Percentiles rank a stretch among this genome's conserved stretches.
Conservation (phyloP, 2,888 invertebrate genomes). For the Fragum fragum region DNA sequence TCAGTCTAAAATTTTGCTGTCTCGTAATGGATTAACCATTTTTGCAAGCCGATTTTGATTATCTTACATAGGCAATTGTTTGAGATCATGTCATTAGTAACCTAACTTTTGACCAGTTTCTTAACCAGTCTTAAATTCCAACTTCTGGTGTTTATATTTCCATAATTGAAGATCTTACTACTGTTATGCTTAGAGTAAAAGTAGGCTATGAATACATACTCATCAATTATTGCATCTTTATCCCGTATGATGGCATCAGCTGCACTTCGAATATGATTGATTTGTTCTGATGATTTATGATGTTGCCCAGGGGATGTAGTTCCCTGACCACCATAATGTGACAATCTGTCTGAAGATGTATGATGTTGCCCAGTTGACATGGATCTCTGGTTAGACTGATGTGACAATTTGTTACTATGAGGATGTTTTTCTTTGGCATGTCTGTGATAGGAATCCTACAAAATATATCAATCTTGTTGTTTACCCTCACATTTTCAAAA, state of each 20-base stretch:
- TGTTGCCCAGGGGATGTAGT: slow-evolving; percentile 18
- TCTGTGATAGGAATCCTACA: slow-evolving; percentile 14
- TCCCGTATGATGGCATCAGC: slow-evolving; percentile 84
- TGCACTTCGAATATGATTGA: slow-evolving; percentile 80
- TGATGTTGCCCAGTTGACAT: background rate
- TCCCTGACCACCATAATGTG: slow-evolving; percentile 28
- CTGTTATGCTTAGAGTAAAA: no score
- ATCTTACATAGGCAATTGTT: no score
- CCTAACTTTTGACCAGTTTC: no score
- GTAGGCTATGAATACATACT: slow-evolving; percentile 63
- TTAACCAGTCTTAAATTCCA: no score
- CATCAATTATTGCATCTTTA: slow-evolving; percentile 84
- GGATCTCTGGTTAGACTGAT: background rate
- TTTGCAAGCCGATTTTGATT: no score
- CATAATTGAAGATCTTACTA: no score
- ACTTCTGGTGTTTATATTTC: no score
- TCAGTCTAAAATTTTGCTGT: no score
- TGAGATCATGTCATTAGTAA: no score
- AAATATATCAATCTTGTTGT: background rate
- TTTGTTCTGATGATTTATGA: slow-evolving; percentile 52
- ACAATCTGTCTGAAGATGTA: slow-evolving; percentile 33
- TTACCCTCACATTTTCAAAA: no score
- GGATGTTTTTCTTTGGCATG: slow-evolving; percentile 15
- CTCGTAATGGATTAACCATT: no score
- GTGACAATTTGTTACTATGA: background rate